These are phyloP conservation scores for Acleris holmiana DNA, from an alignment of 2,888 invertebrate species.

Conservation along the genomic window DNA sequence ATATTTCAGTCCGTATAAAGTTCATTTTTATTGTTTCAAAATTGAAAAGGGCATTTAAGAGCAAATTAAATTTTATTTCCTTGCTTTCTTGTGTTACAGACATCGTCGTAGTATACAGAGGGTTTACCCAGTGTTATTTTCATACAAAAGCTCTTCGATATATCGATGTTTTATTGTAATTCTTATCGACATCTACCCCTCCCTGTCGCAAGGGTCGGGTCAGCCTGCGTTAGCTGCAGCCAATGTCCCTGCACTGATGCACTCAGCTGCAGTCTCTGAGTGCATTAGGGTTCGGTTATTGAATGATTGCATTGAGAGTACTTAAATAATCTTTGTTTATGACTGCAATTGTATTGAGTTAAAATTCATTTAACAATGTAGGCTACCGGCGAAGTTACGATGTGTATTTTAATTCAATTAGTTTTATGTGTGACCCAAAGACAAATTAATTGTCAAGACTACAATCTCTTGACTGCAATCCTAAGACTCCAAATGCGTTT, in stretches of 20 bases:
- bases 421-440: no score
- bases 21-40: no score
- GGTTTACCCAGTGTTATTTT: background rate
- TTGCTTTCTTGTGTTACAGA: no score
- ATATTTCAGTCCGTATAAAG: no score
- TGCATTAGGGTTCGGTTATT: constrained; percentile 17
- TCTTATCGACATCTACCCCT: constrained; percentile 4
- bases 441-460: no score
- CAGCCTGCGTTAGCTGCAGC: constrained; percentile 13
- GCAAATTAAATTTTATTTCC: no score
- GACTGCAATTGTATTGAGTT: background rate
- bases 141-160: background rate
- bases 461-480: no score
- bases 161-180: background rate
- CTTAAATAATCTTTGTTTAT: constrained; percentile 5
- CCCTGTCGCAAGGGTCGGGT: constrained; percentile 13
- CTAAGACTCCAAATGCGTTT: no score
- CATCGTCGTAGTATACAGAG: no score
- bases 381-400: no score
- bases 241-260: constrained; percentile 6
- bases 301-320: constrained; percentile 23
- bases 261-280: constrained; percentile 4
- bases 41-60: no score
- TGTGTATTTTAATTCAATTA: no score
- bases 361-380: background rate